phyloP scores from a whole-genome alignment of 2,113 vertebrate genomes.

The Lepisosteus oculatus region DNA sequence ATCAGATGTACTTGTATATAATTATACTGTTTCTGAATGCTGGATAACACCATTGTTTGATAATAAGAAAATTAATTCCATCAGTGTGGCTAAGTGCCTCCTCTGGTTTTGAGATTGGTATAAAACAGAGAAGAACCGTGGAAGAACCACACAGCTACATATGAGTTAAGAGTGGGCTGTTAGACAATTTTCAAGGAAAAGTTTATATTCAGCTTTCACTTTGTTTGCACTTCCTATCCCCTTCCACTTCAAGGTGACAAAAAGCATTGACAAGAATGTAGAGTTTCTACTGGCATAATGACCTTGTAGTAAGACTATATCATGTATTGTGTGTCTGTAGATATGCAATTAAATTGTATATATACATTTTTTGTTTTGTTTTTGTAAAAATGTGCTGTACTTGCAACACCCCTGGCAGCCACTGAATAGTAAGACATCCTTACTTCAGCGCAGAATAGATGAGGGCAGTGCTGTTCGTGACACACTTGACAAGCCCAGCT shows the following conservation, averaged over 20 bases:
- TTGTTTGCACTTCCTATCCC: no score
- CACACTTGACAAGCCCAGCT: neutral
- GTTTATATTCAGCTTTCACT: no score
- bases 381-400: no score
- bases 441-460: neutral
- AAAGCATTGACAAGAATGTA: neutral
- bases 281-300: constrained; percentile 8
- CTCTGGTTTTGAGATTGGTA: no score
- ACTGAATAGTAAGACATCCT: neutral
- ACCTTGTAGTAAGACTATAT: constrained; percentile 13
- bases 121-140: no score
- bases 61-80: no score
- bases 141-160: no score
- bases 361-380: neutral
- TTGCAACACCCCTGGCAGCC: neutral
- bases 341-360: constrained; percentile 32
- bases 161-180: no score
- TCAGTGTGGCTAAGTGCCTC: no score
- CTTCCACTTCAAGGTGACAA: no score
- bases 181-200: no score
- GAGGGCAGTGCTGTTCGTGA: neutral
- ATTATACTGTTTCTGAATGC: neutral
- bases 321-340: constrained; percentile 24
- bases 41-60: no score
- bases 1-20: constrained; percentile 1